These are phyloP conservation scores for Cyphomyrus discorhynchus DNA, from an alignment of 2,113 vertebrate genomes.

Conservation along the genomic window DNA sequence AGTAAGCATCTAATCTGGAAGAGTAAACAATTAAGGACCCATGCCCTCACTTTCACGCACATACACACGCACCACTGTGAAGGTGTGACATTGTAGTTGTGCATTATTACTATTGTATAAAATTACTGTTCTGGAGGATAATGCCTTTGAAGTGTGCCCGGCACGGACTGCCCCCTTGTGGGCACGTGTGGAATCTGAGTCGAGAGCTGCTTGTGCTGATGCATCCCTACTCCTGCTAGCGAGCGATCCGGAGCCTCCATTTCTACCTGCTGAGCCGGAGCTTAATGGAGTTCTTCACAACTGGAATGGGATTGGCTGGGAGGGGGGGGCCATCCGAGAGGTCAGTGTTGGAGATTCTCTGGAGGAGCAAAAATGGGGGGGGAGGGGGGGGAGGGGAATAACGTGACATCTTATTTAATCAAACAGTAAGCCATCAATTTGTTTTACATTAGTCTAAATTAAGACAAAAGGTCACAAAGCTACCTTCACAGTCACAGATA, in stretches of 20 bases:
- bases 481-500: background rate
- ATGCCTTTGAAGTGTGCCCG: constrained; percentile 27
- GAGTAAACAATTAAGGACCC: background rate
- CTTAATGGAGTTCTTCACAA: constrained; percentile 77
- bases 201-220: background rate
- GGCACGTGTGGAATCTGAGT: constrained; percentile 21
- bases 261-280: constrained; percentile 70
- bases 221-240: background rate
- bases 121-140: constrained; percentile 29
- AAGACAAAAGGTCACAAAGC: background rate
- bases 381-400: background rate
- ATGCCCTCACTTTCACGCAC: background rate
- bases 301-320: constrained; percentile 64
- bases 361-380: background rate
- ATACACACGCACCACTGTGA: constrained; percentile 22
- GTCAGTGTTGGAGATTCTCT: constrained; percentile 60
- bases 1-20: background rate
- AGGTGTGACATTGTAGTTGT: constrained; percentile 31
- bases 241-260: constrained; percentile 19
- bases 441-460: background rate
- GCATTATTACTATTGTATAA: constrained; percentile 22
- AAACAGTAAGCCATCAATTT: background rate
- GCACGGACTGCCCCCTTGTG: constrained; percentile 55
- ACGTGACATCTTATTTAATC: background rate
- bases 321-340: constrained; percentile 63